Conservation (phyloP, 2,113 vertebrate genomes). For the Pedionomus torquatus region DNA sequence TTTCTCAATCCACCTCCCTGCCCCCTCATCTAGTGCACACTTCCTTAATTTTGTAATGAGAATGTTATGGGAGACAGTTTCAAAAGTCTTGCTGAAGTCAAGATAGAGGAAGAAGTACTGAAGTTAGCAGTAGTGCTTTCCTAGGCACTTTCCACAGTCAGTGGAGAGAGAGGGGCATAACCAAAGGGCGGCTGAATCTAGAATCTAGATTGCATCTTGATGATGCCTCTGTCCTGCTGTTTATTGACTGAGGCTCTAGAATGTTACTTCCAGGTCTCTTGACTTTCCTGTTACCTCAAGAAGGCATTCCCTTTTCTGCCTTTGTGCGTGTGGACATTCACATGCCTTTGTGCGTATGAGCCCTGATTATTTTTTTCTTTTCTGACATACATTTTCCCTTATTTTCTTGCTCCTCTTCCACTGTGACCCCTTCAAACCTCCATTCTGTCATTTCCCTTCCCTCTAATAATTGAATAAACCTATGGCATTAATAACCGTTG, state of each 20-base stretch:
- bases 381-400: rapidly evolving
- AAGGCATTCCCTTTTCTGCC: neutral
- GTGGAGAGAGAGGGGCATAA: neutral
- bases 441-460: neutral
- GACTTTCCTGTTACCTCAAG: neutral
- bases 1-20: no score
- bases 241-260: neutral
- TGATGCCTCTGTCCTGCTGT: neutral
- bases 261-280: neutral
- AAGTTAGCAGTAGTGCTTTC: neutral
- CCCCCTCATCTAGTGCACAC: no score
- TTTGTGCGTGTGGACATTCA: neutral
- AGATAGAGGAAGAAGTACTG: neutral
- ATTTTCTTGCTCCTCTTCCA: neutral
- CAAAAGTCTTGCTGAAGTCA: no score
- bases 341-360: neutral
- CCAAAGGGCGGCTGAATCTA: neutral
- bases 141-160: neutral
- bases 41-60: no score
- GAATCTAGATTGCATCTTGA: neutral
- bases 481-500: neutral
- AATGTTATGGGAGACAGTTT: no score
- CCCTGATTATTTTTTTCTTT: neutral
- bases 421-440: neutral
- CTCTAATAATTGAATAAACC: neutral